Evolutionary conservation across 2,113 vertebrate genomes (phyloP).

Genomic region (Poeciliopsis turrubarensis): DNA sequence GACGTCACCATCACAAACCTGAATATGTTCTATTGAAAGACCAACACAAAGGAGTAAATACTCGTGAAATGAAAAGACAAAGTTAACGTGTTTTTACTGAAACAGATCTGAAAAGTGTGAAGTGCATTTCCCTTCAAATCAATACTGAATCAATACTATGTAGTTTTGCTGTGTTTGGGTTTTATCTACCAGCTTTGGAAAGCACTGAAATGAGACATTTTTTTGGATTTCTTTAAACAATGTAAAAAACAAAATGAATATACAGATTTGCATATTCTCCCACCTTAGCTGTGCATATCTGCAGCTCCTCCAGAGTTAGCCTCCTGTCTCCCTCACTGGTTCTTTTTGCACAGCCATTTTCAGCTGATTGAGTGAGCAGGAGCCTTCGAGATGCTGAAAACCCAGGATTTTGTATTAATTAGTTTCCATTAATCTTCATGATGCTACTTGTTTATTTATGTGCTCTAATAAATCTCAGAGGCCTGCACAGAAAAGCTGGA

Average conservation of each 20-base stretch:
- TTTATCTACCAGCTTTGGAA: no score
- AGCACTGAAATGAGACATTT: no score
- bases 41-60: not conserved
- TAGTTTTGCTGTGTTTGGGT: no score
- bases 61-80: not conserved
- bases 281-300: not conserved
- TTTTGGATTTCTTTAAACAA: not conserved
- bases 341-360: not conserved
- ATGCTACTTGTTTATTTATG: not conserved
- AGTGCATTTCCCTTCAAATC: no score
- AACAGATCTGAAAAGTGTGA: not conserved
- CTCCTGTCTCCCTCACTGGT: not conserved
- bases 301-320: not conserved
- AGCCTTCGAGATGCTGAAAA: not conserved
- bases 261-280: not conserved
- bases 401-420: not conserved
- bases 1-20: not conserved
- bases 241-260: no score
- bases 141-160: no score
- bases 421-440: not conserved
- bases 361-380: not conserved
- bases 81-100: not conserved
- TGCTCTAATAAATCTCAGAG: not conserved
- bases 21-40: not conserved
- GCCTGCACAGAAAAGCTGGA: not conserved